Base-by-base conservation (phyloP, 2,888 invertebrate genomes). In the Elegia similella region DNA sequence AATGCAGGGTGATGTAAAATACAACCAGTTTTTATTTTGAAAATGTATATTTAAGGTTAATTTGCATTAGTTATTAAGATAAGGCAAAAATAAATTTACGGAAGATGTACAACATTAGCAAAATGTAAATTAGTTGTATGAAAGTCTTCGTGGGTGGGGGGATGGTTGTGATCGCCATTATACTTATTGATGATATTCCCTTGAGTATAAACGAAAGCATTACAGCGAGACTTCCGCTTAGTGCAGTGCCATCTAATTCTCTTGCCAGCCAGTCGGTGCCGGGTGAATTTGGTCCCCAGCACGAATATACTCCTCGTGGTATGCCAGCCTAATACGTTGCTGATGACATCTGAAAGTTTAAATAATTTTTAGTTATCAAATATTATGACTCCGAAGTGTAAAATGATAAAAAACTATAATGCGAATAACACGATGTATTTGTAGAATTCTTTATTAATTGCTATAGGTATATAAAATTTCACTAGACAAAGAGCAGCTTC, bases 131-230 rank as follows among this genome's bases (percentile, higher is more conserved):
- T 38, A 38, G 38, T 1, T 6, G 38, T 38, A 12, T 38, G 38
- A 12, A 38, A 38, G 12, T 38, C n/a, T 1, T 12, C 38, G n/a
- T 38, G 38, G 5, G 38, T 38, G 38, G 38, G n/a, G 38, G 38
- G 12, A 38, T 38, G 38, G n/a, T 38, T 38, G 38, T 38, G 38
- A n/a, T 2, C n/a, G 10, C n/a, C 6, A 38, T 69, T 69, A 5
- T 67, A 23, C 6, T n/a, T 38, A 2, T 12, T 12, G n/a, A 38
- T 38, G 38, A 38, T n/a, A n/a, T 38, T 38, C 2, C n/a, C 38
- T 5, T 38, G 8, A 10, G 38, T 38, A n/a, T 12, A 38, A n/a
- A 38, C 38, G 7, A n/a, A 10, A 6, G 38, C 38, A 1, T n/a
- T 10, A n/a, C 38, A 70, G n/a, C 13, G 7, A 8, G 38, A 12